Conservation (phyloP, 2,113 vertebrate genomes). For the Ornithorhynchus anatinus region DNA sequence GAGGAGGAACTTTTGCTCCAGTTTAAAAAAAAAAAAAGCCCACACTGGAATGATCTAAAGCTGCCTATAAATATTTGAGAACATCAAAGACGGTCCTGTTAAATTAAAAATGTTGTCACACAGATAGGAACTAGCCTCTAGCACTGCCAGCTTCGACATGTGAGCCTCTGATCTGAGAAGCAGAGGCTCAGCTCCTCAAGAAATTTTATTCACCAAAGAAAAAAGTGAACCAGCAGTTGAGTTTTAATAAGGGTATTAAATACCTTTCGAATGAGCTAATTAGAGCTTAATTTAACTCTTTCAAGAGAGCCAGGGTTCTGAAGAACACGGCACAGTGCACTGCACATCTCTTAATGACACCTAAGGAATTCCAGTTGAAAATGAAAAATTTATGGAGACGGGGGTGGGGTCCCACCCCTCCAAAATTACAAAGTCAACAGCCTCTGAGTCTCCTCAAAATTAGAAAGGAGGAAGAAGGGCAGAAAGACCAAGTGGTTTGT, state of each 20-base stretch:
- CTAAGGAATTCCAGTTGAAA: too few species aligned
- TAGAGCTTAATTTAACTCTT: slow-evolving; percentile 80
- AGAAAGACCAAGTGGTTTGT: background rate
- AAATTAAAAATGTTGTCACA: slow-evolving; percentile 87
- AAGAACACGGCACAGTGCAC: slow-evolving; percentile 54
- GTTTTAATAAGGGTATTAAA: slow-evolving; percentile 78
- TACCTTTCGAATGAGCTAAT: slow-evolving; percentile 74
- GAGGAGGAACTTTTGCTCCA: slow-evolving; percentile 70
- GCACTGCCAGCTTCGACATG: slow-evolving; percentile 86
- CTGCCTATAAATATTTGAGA: slow-evolving; percentile 83
- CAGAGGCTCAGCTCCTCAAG: slow-evolving; percentile 69
- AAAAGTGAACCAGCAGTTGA: slow-evolving; percentile 64
- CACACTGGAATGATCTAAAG: slow-evolving; percentile 73
- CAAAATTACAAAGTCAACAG: slow-evolving; percentile 46
- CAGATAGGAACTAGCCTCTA: slow-evolving; percentile 84
- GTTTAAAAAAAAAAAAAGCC: slow-evolving; percentile 58
- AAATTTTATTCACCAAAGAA: slow-evolving; percentile 72
- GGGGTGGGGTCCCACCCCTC: too few species aligned
- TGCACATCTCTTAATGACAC: too few species aligned
- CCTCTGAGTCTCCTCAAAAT: slow-evolving; percentile 7
- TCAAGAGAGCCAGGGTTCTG: slow-evolving; percentile 57
- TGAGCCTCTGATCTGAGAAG: slow-evolving; percentile 76
- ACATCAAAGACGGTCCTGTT: slow-evolving; percentile 84
- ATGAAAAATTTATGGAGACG: too few species aligned
- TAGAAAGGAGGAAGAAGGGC: background rate